A percentile compares a stretch with the other conserved stretches of the same genome.
phyloP scores from a whole-genome alignment of 2,797 vertebrate species.

The Danio choprae region DNA sequence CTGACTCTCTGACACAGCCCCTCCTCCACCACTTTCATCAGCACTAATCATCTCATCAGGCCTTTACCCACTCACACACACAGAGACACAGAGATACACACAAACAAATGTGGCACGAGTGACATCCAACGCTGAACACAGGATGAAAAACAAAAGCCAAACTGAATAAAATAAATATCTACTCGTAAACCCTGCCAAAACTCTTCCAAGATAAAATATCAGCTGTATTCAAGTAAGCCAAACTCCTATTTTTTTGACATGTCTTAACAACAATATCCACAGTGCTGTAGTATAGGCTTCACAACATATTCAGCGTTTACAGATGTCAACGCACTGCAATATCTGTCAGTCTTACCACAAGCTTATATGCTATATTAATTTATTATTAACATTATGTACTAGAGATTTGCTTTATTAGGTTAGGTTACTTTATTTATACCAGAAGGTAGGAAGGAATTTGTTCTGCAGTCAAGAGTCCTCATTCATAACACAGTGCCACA shows the following conservation, averaged over 20 bases:
- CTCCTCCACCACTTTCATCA: slow-evolving; percentile 19
- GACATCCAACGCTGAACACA: not conserved
- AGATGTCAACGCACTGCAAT: not conserved
- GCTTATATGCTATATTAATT: not conserved
- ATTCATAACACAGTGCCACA: no score
- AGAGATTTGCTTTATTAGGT: no score
- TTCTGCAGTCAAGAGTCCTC: no score
- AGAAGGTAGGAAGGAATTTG: no score
- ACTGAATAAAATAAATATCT: not conserved
- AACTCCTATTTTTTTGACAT: not conserved
- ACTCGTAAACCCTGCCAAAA: not conserved
- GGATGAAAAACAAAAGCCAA: not conserved
- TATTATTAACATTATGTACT: no score
- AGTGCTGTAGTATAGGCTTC: not conserved
- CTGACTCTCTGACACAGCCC: not conserved
- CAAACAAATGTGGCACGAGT: not conserved
- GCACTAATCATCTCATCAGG: slow-evolving; percentile 22
- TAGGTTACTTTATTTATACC: no score
- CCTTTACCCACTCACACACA: not conserved
- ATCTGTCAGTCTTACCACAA: not conserved
- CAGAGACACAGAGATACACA: no score
- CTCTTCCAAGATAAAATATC: no score
- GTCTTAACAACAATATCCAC: not conserved
- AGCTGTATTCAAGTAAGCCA: not conserved
- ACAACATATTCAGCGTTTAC: not conserved